Base-by-base conservation (phyloP, 2,888 invertebrate genomes). In the Epinotia nisella region DNA sequence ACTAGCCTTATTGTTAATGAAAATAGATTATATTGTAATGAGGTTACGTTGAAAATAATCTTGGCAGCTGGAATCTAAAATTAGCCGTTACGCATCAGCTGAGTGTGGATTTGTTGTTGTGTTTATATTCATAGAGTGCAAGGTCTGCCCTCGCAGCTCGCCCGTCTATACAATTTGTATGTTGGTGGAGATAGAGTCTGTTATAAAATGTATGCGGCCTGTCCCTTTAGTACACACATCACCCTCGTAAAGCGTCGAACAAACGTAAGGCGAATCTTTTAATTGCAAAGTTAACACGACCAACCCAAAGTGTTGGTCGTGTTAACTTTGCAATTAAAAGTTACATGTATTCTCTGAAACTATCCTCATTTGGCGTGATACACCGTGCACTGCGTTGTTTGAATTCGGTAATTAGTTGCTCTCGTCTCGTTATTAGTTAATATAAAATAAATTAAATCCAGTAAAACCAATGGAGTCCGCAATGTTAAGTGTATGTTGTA, bases 1-100 rank as follows among this genome's bases (percentile, higher is more conserved):
- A 29, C 45, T 56, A 56, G 29, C n/a, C 59, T 41, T 24, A 10
- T 24, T 55, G 11, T 24, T 24, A 61, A 21, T 49, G 15, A 7
- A 15, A 35, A 21, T 59, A 58, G 24, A 35, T 29, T 58, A 41
- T 49, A 49, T n/a, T 56, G 5, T 19, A 62, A 21, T 53, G 15
- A 55, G 24, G 60, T 69, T 49, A 56, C 45, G 71, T 53, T 66
- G 29, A 41, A 39, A 71, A 66, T 66, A 71, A 13, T 51, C 39
- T 64, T 58, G 45, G 41, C 29, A 19, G 60, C 60, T 67, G 71
- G 66, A 71, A 61, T 67, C 71, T 71, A 71, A 66, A 66, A 55
- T 66, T 71, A 71, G 19, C 29, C 45, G 45, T 55, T 67, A 66
- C 35, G 51, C 66, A 29, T 60, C 66, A 66, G 66, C 66, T 56